Evolutionary conservation across 92 coral and sea anemone species (phyloP).

Genomic region (Phymanthus crucifer): DNA sequence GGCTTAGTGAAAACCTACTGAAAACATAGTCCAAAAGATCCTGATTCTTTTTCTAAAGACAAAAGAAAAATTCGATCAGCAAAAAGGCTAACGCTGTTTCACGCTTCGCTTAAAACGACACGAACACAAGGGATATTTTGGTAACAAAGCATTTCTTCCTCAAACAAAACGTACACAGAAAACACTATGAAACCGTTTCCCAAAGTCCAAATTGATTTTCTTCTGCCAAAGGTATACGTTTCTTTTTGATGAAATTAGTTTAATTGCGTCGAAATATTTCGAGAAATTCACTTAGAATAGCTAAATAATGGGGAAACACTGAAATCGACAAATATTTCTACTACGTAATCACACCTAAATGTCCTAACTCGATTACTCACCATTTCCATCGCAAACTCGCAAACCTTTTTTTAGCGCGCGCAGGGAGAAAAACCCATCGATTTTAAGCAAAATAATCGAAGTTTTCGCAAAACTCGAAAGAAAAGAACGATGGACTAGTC

Average conservation of each 20-base stretch:
- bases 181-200: background rate
- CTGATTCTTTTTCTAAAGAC: background rate
- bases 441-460: background rate
- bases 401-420: conserved; percentile 5
- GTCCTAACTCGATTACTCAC: conserved; percentile 18
- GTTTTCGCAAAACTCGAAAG: background rate
- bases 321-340: conserved; percentile 17
- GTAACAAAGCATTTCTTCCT: background rate
- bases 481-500: background rate
- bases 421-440: background rate
- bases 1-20: background rate
- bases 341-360: conserved; percentile 29
- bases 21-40: background rate
- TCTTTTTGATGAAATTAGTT: background rate
- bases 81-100: conserved; percentile 29
- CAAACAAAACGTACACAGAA: background rate
- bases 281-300: background rate
- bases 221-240: background rate
- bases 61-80: conserved; percentile 3
- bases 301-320: background rate
- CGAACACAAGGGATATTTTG: background rate
- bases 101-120: background rate
- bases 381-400: background rate
- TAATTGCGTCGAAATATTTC: background rate
- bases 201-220: background rate